A percentile compares a stretch with the other conserved stretches of the same genome.
These are phyloP conservation scores for Halisarca cf. caerulea DNA, from an alignment of 37 sponge, comb jelly and placozoan genomes.

Conservation along the genomic window DNA sequence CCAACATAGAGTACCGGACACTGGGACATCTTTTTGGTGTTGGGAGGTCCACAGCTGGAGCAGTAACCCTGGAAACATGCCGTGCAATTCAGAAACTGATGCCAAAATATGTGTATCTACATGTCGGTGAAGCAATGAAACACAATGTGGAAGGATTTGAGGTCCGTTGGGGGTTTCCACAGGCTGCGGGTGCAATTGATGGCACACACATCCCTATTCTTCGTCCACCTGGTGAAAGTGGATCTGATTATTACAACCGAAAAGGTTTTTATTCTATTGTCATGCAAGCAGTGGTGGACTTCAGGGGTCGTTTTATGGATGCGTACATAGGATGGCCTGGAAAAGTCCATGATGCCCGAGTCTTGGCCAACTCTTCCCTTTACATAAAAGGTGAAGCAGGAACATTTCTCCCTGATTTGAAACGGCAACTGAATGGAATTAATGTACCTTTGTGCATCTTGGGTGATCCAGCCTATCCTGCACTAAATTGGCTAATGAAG, in stretches of 20 bases:
- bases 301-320: no score
- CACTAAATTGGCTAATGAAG: no score
- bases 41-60: constrained; percentile 34
- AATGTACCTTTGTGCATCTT: no score
- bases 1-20: constrained; percentile 45
- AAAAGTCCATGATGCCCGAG: no score
- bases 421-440: background rate
- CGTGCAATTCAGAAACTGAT: constrained; percentile 18
- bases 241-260: constrained; percentile 37
- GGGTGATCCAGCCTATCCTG: no score
- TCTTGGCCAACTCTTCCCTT: no score
- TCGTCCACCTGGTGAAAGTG: constrained; percentile 18
- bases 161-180: constrained; percentile 46
- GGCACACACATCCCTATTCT: constrained; percentile 44
- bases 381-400: no score
- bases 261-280: no score
- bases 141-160: constrained; percentile 31
- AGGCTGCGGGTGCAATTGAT: constrained; percentile 48
- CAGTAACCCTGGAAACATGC: constrained; percentile 30
- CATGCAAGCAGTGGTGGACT: no score
- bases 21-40: constrained; percentile 39
- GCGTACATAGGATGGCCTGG: no score
- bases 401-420: no score
- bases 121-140: background rate
- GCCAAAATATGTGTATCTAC: constrained; percentile 7